A percentile compares a stretch with the other conserved stretches of the same genome.
phyloP scores from a whole-genome alignment of 2,888 invertebrate species.

The Crocallis elinguaria region DNA sequence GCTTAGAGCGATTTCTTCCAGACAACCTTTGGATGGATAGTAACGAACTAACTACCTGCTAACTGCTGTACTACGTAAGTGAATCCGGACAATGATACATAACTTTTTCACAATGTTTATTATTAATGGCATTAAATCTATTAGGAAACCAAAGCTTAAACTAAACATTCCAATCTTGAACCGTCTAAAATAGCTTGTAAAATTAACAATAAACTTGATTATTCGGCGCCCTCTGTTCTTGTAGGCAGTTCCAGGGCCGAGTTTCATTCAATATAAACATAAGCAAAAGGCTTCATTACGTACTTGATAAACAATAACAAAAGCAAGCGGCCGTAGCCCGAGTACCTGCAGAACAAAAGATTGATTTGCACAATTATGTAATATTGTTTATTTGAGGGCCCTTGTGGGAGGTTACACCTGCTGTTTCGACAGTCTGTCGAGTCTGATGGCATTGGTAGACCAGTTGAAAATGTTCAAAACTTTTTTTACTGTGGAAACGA shows the following conservation, averaged over 20 bases:
- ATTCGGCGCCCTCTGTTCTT: conserved; percentile 44
- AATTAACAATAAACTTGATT: conserved; percentile 35
- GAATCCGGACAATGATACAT: too few relatives aligned
- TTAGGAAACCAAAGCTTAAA: background rate
- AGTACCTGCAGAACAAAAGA: conserved; percentile 45
- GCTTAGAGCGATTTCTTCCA: too few relatives aligned
- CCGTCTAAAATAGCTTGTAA: conserved; percentile 22
- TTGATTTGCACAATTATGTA: conserved; percentile 45
- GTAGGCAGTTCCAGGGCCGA: conserved; percentile 41
- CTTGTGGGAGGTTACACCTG: conserved; percentile 18
- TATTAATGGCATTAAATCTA: background rate
- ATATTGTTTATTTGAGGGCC: conserved; percentile 29
- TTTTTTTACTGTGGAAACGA: too few relatives aligned
- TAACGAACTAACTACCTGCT: too few relatives aligned
- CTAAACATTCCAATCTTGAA: background rate
- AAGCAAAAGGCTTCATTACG: conserved; percentile 49
- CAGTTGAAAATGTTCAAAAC: too few relatives aligned
- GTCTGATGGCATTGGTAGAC: background rate
- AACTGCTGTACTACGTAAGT: too few relatives aligned
- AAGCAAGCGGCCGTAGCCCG: conserved; percentile 41
- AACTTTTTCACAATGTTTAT: too few relatives aligned
- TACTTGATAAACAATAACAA: conserved; percentile 61
- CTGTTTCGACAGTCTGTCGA: conserved; percentile 7
- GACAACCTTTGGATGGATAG: too few relatives aligned
- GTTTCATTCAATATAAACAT: conserved; percentile 57